phyloP scores from a whole-genome alignment of 2,113 vertebrate genomes.

The Nematolebias whitei region DNA sequence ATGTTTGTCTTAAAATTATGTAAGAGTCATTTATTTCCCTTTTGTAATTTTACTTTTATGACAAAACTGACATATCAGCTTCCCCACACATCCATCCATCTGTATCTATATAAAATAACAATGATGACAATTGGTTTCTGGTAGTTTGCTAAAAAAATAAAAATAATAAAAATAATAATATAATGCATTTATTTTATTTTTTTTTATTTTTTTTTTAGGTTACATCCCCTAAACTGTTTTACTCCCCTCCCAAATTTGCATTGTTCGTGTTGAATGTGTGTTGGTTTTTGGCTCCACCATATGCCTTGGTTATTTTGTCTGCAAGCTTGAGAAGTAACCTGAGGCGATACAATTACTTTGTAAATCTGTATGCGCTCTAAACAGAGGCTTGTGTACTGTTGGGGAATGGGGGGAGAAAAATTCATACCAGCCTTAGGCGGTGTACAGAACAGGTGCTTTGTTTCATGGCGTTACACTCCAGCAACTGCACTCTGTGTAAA shows the following conservation, averaged over 20 bases:
- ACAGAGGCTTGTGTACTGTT: conserved; percentile 43
- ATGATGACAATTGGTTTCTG: no score
- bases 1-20: no score
- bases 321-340: conserved; percentile 33
- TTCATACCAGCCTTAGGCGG: conserved; percentile 47
- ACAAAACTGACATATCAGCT: no score
- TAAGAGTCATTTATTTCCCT: no score
- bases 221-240: not conserved
- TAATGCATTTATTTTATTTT: no score
- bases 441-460: conserved; percentile 46
- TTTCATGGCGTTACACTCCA: conserved; percentile 44
- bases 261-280: not conserved
- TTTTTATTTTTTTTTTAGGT: not conserved
- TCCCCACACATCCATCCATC: no score
- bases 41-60: no score
- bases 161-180: no score
- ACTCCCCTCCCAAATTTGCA: not conserved
- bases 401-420: conserved; percentile 6
- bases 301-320: conserved; percentile 26
- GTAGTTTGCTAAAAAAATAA: no score
- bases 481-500: conserved; percentile 12
- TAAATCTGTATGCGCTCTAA: conserved; percentile 56
- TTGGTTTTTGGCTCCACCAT: conserved; percentile 14
- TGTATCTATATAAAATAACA: no score
- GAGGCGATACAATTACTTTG: conserved; percentile 48